Conservation (phyloP, 2,113 vertebrate genomes). For the Indri indri region DNA sequence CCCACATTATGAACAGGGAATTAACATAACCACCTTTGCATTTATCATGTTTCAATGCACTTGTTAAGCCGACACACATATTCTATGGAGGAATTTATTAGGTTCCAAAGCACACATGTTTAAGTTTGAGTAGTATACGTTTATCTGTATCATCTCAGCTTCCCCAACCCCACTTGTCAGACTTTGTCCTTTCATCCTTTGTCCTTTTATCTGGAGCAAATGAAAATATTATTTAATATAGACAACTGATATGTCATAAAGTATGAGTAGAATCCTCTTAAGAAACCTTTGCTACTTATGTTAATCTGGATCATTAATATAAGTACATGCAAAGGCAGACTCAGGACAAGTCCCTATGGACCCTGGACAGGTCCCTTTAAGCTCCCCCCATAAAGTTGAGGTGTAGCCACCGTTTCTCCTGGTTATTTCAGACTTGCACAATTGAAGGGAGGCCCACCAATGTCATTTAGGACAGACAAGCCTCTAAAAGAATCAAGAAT, state of each 20-base stretch:
- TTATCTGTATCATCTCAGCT: not conserved
- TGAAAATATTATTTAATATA: too few species aligned
- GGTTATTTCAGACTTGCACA: not conserved
- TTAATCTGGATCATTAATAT: not conserved
- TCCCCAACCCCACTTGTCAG: fast-evolving
- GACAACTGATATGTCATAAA: not conserved
- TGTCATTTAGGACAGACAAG: not conserved
- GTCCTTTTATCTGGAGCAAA: not conserved
- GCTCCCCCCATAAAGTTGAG: not conserved
- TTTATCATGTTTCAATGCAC: not conserved
- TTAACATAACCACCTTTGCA: too few species aligned
- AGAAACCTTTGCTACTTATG: not conserved
- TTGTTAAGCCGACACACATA: not conserved
- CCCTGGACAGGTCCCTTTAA: not conserved
- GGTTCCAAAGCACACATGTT: not conserved
- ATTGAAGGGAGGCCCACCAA: not conserved
- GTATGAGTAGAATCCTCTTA: not conserved
- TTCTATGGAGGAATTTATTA: not conserved
- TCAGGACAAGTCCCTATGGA: not conserved
- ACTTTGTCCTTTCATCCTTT: not conserved
- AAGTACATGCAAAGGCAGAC: not conserved
- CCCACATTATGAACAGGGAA: not conserved
- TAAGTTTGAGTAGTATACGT: not conserved
- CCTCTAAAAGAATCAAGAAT: not conserved
- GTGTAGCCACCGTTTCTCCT: not conserved